A percentile compares a stretch with the other conserved stretches of the same genome.
phyloP scores from a whole-genome alignment of 2,888 invertebrate genomes.

The Gandaritis pyraliata region DNA sequence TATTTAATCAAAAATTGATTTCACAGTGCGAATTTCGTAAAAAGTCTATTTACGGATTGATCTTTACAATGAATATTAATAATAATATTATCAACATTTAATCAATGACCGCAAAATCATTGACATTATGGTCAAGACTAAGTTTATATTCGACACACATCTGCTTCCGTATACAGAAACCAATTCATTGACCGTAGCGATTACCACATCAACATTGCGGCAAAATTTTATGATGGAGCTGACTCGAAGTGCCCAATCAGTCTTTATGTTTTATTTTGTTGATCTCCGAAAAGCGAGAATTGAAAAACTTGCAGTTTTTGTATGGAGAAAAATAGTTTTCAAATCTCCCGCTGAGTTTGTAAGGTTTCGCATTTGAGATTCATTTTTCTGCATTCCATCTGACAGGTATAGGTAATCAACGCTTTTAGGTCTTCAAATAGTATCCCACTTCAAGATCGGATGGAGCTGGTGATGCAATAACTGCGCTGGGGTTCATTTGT shows the following conservation, averaged over 20 bases:
- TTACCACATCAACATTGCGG: constrained; percentile 51
- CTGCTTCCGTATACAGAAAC: constrained; percentile 40
- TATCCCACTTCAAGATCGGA: too few species aligned
- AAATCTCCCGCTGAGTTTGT: too few species aligned
- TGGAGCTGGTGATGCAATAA: too few species aligned
- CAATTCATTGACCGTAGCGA: constrained; percentile 47
- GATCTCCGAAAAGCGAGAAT: too few species aligned
- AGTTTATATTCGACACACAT: constrained; percentile 43
- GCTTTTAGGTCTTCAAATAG: too few species aligned
- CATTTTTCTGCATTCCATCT: neutral
- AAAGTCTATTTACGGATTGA: too few species aligned
- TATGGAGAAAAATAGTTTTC: too few species aligned
- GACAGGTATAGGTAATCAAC: neutral
- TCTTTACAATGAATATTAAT: neutral
- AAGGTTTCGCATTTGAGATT: too few species aligned
- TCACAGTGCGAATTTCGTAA: too few species aligned
- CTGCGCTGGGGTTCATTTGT: too few species aligned
- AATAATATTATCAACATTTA: neutral
- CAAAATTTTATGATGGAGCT: constrained; percentile 37
- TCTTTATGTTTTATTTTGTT: constrained; percentile 10
- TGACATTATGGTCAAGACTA: constrained; percentile 11
- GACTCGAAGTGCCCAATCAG: constrained; percentile 35
- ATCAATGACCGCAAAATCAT: constrained; percentile 5
- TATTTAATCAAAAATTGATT: too few species aligned
- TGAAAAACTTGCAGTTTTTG: too few species aligned